Percentiles rank a stretch among this genome's conserved stretches.
phyloP scores from a whole-genome alignment of 1,140 invertebrate genomes.

The Delia radicum region DNA sequence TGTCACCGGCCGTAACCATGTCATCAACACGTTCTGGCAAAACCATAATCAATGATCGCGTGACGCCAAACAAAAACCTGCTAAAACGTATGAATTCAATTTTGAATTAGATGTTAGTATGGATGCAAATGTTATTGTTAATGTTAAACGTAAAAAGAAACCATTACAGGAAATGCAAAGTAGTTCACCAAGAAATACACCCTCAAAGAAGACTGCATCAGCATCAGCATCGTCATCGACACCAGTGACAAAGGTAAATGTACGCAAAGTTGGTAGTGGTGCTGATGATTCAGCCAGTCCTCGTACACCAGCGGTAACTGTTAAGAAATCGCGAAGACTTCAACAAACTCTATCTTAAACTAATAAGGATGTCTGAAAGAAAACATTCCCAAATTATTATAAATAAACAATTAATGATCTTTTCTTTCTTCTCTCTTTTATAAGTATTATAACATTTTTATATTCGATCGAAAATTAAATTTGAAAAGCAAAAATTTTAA shows the following conservation, averaged over 20 bases:
- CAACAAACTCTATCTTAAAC: background rate
- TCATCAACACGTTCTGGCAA: conserved; percentile 39
- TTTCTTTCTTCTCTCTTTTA: no score
- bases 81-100: conserved; percentile 54
- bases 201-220: background rate
- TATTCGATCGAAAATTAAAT: no score
- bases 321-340: conserved; percentile 26
- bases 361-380: background rate
- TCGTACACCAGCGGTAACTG: conserved; percentile 39
- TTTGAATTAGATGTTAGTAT: conserved; percentile 53
- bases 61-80: conserved; percentile 46
- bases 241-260: conserved; percentile 40
- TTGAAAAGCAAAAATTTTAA: no score
- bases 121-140: conserved; percentile 54
- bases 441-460: no score
- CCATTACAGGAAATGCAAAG: background rate
- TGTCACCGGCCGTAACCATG: conserved; percentile 38
- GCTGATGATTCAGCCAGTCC: conserved; percentile 36
- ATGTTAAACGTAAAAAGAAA: conserved; percentile 53
- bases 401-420: no score
- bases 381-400: background rate
- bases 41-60: conserved; percentile 47
- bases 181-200: background rate
- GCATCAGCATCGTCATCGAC: conserved; percentile 32
- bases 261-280: conserved; percentile 33